Conservation (phyloP, 2,888 invertebrate species). For the Globia sparganii region DNA sequence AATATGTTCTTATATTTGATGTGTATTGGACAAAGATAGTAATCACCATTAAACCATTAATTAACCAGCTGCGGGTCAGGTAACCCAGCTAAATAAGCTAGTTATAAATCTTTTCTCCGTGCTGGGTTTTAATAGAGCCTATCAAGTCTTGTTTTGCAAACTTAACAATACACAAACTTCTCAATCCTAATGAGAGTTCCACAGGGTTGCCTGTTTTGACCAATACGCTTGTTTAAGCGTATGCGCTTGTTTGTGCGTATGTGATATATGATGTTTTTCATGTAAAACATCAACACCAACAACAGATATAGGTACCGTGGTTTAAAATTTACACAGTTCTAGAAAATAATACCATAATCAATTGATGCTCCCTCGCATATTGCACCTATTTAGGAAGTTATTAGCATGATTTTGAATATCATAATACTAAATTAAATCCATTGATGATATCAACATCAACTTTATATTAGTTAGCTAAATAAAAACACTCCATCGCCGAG, state of each 20-base stretch:
- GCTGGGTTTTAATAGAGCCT: background rate
- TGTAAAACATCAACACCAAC: too few species aligned
- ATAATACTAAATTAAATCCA: background rate
- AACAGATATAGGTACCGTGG: too few species aligned
- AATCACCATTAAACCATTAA: conserved; percentile 20
- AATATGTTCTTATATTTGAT: conserved; percentile 1
- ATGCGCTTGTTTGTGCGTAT: too few species aligned
- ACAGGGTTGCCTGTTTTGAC: conserved; percentile 10
- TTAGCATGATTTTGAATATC: background rate
- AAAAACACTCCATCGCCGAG: background rate
- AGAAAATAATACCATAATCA: background rate
- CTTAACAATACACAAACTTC: background rate
- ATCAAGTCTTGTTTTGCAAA: background rate
- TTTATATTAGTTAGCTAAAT: background rate
- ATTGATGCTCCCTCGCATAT: background rate
- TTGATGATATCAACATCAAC: background rate
- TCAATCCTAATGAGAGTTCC: background rate
- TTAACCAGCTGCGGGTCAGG: background rate
- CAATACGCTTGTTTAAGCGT: too few species aligned
- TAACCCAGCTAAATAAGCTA: background rate
- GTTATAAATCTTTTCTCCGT: background rate
- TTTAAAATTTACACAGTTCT: background rate
- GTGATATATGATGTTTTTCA: too few species aligned
- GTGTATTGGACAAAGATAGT: conserved; percentile 1
- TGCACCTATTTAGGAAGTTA: background rate